Percentiles rank a stretch among this genome's conserved stretches.
phyloP scores from a whole-genome alignment of 2,888 invertebrate genomes.

The Lepidonotus clava region DNA sequence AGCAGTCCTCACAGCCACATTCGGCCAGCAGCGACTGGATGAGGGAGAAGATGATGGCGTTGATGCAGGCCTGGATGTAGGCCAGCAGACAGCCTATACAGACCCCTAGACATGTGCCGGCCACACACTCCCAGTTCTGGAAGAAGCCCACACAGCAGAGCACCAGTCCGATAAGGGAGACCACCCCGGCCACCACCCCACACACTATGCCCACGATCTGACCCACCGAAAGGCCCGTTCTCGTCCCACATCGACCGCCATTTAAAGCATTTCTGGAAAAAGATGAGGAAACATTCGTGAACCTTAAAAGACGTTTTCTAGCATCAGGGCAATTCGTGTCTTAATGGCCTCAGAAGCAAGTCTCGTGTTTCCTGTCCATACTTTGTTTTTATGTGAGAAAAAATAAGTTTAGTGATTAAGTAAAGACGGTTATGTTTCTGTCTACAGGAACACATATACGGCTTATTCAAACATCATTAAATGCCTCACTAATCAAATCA shows the following conservation, averaged over 20 bases:
- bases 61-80: conserved; percentile 51
- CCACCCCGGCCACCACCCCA: conserved; percentile 40
- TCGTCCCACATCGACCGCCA: conserved; percentile 33
- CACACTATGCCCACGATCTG: conserved; percentile 56
- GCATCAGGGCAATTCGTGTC: background rate
- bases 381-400: background rate
- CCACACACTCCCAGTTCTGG: conserved; percentile 57
- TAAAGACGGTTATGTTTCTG: background rate
- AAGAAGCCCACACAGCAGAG: conserved; percentile 57
- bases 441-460: background rate
- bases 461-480: background rate
- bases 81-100: conserved; percentile 55
- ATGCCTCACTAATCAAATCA: too few relatives aligned
- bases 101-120: conserved; percentile 58
- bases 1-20: conserved; percentile 57
- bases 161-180: background rate
- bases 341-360: background rate
- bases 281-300: background rate
- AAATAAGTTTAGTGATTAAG: too few relatives aligned
- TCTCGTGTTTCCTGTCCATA: background rate
- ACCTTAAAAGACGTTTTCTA: too few relatives aligned
- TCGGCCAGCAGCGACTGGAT: conserved; percentile 33
- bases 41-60: conserved; percentile 55
- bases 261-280: conserved; percentile 39
- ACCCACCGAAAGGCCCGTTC: conserved; percentile 39